Evolutionary conservation across 1,140 invertebrate species (phyloP), one percentile per base, ranked within the genome.

Genomic region (Cydia pomonella): DNA sequence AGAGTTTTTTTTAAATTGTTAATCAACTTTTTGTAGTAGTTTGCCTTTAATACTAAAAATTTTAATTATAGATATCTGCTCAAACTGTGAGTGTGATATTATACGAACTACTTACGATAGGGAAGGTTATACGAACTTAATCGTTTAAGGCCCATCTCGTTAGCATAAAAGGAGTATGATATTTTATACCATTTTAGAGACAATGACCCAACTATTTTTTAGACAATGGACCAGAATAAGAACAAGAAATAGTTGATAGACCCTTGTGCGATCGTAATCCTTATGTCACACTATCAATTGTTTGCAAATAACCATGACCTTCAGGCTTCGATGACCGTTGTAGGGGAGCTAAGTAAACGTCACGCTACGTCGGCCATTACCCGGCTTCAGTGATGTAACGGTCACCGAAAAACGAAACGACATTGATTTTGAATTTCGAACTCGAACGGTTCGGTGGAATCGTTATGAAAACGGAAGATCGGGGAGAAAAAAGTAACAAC

Each of bases 381-480:
- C 81, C 77, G 66, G 74, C 64, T 75, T 77, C 82, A 84, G 85
- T 86, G 69, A 81, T 76, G 77, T 77, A 73, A 50, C 53, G 53
- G 77, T 77, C 74, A 16, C 41, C 47, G 78, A 77, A 59, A 59
- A 59, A 23, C 50, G 53, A 59, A 59, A 72, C 81, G 83, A 87
- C 82, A 86, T 84, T 88, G 87, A 84, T 86, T 83, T 78, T 75
- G 76, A 85, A 80, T 81, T 80, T 80, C 78, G 82, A 83, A 29
- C 27, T 33, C n/a, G n/a, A 53, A 53, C n/a, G 50, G 5, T 53
- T 53, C 50, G 7, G 5, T 53, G 50, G 50, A 21, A n/a, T 21
- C 16, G 73, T 33, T 53, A 50, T 73, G 63, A 78, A 78, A 75
- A 83, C 76, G 38, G 6, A 66, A 63, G 50, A 81, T 76, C 73